Base-by-base conservation (phyloP, 1,140 invertebrate species). In the Zaprionus capensis region DNA sequence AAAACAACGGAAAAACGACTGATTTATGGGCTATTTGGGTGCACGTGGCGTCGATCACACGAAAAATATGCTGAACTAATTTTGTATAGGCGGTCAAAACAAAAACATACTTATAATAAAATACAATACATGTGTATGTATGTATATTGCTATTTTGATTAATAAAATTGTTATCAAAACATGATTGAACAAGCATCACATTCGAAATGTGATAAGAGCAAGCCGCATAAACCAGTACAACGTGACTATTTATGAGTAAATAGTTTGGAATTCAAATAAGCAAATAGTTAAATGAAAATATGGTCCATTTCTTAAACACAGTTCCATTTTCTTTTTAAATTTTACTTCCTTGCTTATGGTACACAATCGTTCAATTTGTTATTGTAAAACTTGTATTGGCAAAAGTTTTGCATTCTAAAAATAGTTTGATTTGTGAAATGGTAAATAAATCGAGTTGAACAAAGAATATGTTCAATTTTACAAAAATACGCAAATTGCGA, bases 131-230 rank as follows among this genome's bases (percentile, higher is more conserved):
- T 5, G 6, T 7, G 38, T n/a, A 17, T 6, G 64, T 71, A n/a
- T 69, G 51, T 51, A 75, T 34, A 67, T 72, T 62, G 66, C 68
- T 59, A 80, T 86, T 78, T 75, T 36, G 51, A 69, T 34, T 59
- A 65, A 56, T 80, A 65, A 83, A 83, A 55, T 71, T 70, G 78
- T 88, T 87, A 88, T 87, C 83, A 75, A 51, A 64, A 63, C 57
- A 41, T 22, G 36, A 69, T 56, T 36, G 22, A 55, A 15, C 59
- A 51, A 51, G 28, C 62, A 74, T 71, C 67, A 72, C 46, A 74
- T 53, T 61, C 72, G 41, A 67, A 78, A 49, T 22, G 22, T 68
- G 78, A 88, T 87, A 83, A 87, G 76, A 55, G 17, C n/a, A 0
- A 20, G 20, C 20, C 20, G 46, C 36, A 31, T 46, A 34, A 34